These are phyloP conservation scores for Meloidogyne floridensis DNA, from an alignment of 1,140 invertebrate species.

Conservation along the genomic window DNA sequence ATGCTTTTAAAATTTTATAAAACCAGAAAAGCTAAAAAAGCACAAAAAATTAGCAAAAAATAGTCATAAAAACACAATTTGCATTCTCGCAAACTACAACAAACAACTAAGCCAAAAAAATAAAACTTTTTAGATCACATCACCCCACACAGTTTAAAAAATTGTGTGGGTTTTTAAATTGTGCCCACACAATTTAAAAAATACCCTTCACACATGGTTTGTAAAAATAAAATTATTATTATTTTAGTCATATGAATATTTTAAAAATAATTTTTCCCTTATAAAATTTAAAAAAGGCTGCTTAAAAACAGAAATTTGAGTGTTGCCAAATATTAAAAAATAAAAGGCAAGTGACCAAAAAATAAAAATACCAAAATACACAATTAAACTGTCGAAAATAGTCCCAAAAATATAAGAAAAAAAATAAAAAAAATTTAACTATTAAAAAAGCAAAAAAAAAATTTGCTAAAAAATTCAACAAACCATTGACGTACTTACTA, in stretches of 20 bases:
- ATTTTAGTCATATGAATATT: not conserved
- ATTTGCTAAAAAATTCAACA: not conserved
- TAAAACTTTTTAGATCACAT: too few species aligned
- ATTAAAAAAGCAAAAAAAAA: not conserved
- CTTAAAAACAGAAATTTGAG: conserved; percentile 4
- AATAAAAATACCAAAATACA: not conserved
- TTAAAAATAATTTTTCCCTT: not conserved
- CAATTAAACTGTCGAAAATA: not conserved
- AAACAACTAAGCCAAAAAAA: too few species aligned
- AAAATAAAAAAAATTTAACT: not conserved
- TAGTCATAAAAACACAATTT: too few species aligned
- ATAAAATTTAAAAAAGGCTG: not conserved
- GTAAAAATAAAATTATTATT: not conserved
- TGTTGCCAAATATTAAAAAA: conserved; percentile 1
- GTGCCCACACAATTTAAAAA: too few species aligned
- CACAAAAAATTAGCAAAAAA: too few species aligned
- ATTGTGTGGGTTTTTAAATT: too few species aligned
- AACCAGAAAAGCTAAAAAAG: too few species aligned
- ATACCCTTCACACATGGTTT: not conserved
- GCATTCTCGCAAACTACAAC: too few species aligned
- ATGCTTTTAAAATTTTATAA: too few species aligned
- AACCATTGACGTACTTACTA: not conserved
- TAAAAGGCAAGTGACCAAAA: not conserved
- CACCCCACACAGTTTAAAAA: too few species aligned
- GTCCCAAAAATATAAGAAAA: not conserved